Evolutionary conservation across 2,113 vertebrate genomes (phyloP).

Genomic region (Aramus guarauna): DNA sequence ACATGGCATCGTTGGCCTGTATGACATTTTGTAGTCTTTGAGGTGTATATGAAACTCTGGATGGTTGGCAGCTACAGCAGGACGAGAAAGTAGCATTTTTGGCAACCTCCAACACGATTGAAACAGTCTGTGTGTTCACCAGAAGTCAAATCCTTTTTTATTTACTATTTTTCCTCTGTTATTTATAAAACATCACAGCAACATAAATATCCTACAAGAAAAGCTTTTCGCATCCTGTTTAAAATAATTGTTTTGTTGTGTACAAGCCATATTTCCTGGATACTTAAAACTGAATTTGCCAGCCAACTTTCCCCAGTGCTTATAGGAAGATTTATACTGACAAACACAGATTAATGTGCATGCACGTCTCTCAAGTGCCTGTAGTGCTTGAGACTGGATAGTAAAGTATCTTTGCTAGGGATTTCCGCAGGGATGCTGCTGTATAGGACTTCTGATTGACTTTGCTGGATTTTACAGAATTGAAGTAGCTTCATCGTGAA

Average conservation of each 20-base stretch:
- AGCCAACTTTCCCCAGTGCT: neutral
- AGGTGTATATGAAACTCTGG: neutral
- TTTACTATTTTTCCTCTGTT: conserved; percentile 2
- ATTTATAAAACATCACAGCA: neutral
- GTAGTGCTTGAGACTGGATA: neutral
- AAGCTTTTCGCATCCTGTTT: conserved; percentile 20
- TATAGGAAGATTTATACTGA: neutral
- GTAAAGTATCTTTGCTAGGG: neutral
- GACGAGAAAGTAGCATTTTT: neutral
- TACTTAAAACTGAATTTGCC: neutral
- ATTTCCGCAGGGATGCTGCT: neutral
- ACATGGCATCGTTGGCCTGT: accelerated
- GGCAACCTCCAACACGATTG: accelerated
- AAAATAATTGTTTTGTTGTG: conserved; percentile 18
- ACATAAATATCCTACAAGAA: conserved; percentile 5
- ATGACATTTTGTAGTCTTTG: neutral
- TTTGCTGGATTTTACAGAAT: neutral
- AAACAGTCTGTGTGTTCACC: neutral
- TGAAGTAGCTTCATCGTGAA: neutral
- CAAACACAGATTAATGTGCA: neutral
- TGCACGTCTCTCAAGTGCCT: neutral
- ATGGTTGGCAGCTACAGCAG: neutral
- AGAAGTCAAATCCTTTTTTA: neutral
- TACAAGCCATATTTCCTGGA: neutral
- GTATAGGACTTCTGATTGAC: neutral